phyloP scores from a whole-genome alignment of 2,113 vertebrate species.

The Marcusenius ussheri region DNA sequence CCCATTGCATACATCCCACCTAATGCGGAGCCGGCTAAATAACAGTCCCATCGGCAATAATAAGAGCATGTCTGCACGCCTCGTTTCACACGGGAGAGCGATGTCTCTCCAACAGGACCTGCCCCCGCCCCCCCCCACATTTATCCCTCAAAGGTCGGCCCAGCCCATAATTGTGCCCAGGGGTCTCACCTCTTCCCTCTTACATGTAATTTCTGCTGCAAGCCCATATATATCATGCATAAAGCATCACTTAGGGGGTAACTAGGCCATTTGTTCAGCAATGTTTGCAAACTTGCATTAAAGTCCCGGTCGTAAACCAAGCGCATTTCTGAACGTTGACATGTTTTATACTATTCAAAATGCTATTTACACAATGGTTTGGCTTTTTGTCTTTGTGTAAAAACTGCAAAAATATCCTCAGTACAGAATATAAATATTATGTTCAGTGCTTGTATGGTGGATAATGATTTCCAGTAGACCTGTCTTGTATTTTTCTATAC shows the following conservation, averaged over 20 bases:
- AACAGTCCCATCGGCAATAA: neutral
- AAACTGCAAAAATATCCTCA: neutral
- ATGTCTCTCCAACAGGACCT: neutral
- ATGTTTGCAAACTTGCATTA: neutral
- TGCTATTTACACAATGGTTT: neutral
- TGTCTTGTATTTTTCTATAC: neutral
- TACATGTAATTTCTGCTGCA: neutral
- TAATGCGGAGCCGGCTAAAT: neutral
- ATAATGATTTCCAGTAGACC: neutral
- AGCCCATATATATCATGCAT: neutral
- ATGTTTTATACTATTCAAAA: neutral
- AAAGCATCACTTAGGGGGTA: neutral
- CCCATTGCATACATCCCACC: neutral
- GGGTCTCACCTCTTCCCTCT: neutral
- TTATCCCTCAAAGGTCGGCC: neutral
- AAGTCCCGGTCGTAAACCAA: neutral
- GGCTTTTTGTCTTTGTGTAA: neutral
- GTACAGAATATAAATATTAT: neutral
- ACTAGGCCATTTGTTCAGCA: neutral
- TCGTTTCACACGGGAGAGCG: neutral
- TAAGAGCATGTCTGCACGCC: neutral
- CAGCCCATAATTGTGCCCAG: neutral
- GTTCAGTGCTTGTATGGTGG: neutral
- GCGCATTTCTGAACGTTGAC: neutral
- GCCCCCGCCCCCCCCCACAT: neutral